Evolutionary conservation across 2,113 vertebrate genomes (phyloP), one percentile per base, ranked within the genome.

Genomic region (Craseonycteris thonglongyai): DNA sequence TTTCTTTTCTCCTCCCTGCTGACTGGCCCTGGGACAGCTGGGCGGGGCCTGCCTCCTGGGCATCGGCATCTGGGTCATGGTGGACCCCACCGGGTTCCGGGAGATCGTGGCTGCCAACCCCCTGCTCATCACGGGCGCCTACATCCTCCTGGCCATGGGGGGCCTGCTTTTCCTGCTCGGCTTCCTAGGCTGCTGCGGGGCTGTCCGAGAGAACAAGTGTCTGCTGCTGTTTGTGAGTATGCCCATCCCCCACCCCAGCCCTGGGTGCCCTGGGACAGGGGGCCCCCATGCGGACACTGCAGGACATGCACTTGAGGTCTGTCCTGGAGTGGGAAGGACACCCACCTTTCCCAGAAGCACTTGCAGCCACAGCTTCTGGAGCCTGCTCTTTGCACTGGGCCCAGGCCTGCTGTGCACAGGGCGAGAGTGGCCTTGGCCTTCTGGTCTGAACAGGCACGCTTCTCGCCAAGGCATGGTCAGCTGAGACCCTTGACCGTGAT

Each of bases 141-240:
- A 99, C 96, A 98, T 99, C 95, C 98, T 99, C 97, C 98, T 99
- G 98, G 99, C 99, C 33, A 98, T 99, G 99, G 99, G 99, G 11
- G 98, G 97, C 8, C 98, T 99, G 98, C 98, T 99, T 10, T 99
- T 99, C 69, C 98, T 99, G 95, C 99, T 99, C 13, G 99, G 99
- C 61, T 99, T 99, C 97, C 98, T 99, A 14, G 99, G 99, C 97
- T 99, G 99, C 98, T 99, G 99, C 0, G 99, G 99, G 14, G 99
- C 99, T 83, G 98, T 99, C 97, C 98, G 99, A 0, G 99, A 99
- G 98, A 99, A 99, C 98, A 99, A 99, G 96, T 99, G 99, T 94
- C 99, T 99, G 49, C 99, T 99, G 93, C 98, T 99, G 3, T 99
- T 99, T 71, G 99, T 99, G 98, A 99, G 99, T 99, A 97, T 7